Evolutionary conservation across 2,113 vertebrate genomes (phyloP).

Genomic region (Ceratotherium simum): DNA sequence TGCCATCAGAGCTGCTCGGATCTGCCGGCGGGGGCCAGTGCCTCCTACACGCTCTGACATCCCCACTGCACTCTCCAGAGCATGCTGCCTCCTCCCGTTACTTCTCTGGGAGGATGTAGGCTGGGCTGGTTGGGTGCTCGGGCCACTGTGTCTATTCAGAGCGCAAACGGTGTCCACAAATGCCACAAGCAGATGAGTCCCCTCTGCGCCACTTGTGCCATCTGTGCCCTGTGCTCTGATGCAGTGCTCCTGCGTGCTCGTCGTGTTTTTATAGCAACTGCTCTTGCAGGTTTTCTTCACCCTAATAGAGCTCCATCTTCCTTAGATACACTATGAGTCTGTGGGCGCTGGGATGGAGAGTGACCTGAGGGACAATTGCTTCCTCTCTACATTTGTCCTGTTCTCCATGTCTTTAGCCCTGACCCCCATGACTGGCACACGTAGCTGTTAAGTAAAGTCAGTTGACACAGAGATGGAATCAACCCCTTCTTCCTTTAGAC

Average conservation of each 20-base stretch:
- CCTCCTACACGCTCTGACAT: not conserved
- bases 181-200: not conserved
- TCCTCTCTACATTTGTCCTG: not conserved
- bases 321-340: not conserved
- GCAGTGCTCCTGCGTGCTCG: not conserved
- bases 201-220: accelerated
- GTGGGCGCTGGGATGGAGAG: accelerated
- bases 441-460: not conserved
- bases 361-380: accelerated
- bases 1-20: not conserved
- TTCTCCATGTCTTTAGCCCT: not conserved
- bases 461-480: not conserved
- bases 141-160: not conserved
- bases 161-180: not conserved
- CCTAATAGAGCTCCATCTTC: not conserved
- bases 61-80: not conserved
- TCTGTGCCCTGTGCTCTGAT: accelerated
- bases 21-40: not conserved
- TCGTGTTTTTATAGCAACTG: accelerated
- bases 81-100: not conserved
- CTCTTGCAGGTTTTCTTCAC: not conserved
- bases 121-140: not conserved
- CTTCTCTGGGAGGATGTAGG: not conserved
- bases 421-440: not conserved
- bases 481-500: not conserved